Base-by-base conservation (phyloP, 2,888 invertebrate genomes). In the Rotaria macrura region DNA sequence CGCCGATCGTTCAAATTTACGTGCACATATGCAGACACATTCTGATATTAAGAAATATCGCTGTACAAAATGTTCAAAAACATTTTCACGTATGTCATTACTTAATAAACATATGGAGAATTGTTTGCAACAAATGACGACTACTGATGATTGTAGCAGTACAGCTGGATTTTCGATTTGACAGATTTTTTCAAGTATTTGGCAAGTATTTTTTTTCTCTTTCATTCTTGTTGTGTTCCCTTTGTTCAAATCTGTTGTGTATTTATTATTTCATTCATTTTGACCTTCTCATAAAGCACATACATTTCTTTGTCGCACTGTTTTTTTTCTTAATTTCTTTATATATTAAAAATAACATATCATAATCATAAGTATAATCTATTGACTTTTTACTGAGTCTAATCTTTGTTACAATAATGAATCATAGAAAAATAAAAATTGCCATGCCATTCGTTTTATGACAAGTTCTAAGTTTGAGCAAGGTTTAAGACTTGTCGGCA, bases 11-110 rank as follows among this genome's bases (percentile, higher is more conserved):
- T 96, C 96, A 65, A 98, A 98, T 91, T 92, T 98, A 86, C 93
- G 97, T 72, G 98, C 97, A 0, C 97, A 98, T 91, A 93, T 97
- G 85, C 97, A 98, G 91, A 98, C 97, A 2, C 97, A 98, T 91
- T 96, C 96, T 25, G 96, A 97, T 89, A 95, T 97, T 2, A 98
- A 98, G 92, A 97, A 97, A 91, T 98, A 98, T 92, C 95, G 95
- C 65, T 98, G 97, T 91, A 93, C 94, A 29, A 93, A 93, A 25
- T 98, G 97, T 92, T 94, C 94, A 87, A 97, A 97, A 90, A 97
- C 97, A 23, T 98, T 98, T 92, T 96, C 96, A 49, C 93, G 97
- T 87, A 97, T 97, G 96, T 96, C 96, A 0, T 92, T 98, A 87
- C 92, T 98, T 88, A 94, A 94, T 89, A 97, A 97, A 91, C 97